These are phyloP conservation scores for Lophotriccus pileatus DNA, from an alignment of 2,797 vertebrate genomes.

Conservation along the genomic window DNA sequence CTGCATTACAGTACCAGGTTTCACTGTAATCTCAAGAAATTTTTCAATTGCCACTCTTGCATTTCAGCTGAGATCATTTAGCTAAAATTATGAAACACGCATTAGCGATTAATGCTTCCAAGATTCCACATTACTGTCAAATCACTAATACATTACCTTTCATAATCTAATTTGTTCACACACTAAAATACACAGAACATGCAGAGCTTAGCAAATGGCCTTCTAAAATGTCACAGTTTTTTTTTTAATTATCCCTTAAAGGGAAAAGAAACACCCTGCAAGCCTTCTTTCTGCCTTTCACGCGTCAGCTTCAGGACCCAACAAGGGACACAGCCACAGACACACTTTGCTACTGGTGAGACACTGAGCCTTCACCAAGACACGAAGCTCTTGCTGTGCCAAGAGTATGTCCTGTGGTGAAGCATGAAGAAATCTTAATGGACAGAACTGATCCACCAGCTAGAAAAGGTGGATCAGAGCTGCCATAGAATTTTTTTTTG, in stretches of 20 bases:
- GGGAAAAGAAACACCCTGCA: neutral
- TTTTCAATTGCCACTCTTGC: constrained; percentile 54
- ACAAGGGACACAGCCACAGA: accelerated
- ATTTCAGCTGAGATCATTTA: constrained; percentile 51
- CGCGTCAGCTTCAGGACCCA: neutral
- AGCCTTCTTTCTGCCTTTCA: neutral
- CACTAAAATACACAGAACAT: constrained; percentile 63
- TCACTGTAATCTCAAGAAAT: constrained; percentile 37
- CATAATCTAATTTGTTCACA: constrained; percentile 67
- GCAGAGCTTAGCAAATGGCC: constrained; percentile 35
- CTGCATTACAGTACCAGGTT: constrained; percentile 25
- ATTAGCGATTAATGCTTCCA: constrained; percentile 62
- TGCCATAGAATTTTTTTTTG: accelerated
- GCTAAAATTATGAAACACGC: constrained; percentile 54
- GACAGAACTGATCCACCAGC: neutral
- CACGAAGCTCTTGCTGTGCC: neutral
- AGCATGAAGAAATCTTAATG: neutral
- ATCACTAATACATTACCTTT: constrained; percentile 69
- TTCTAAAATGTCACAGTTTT: constrained; percentile 21
- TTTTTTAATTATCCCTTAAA: constrained; percentile 31
- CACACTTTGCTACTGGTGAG: neutral
- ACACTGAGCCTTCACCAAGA: neutral
- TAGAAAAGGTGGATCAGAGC: neutral
- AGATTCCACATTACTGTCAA: constrained; percentile 66
- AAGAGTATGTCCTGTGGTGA: neutral